Conservation (phyloP, 2,888 invertebrate species). For the Sturmia bella region DNA sequence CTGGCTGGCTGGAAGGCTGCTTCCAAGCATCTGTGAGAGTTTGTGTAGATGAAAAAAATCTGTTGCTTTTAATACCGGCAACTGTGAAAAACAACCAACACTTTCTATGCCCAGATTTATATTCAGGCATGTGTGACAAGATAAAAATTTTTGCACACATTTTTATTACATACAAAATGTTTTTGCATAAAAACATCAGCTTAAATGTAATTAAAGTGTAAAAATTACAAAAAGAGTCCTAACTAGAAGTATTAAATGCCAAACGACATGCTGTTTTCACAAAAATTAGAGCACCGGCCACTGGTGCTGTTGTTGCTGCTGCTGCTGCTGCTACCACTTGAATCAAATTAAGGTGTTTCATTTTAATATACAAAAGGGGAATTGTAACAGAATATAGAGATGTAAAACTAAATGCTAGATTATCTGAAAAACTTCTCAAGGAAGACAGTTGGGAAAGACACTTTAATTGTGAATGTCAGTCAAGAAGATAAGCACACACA, state of each 20-base stretch:
- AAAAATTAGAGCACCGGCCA: conserved; percentile 5
- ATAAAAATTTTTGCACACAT: background rate
- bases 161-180: background rate
- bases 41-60: conserved; percentile 17
- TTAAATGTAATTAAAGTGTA: background rate
- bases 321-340: too few relatives aligned
- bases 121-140: conserved; percentile 40
- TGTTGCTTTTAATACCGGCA: conserved; percentile 64
- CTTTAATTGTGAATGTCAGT: background rate
- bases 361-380: too few relatives aligned
- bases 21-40: background rate
- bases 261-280: conserved; percentile 42
- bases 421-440: too few relatives aligned
- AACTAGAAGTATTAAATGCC: conserved; percentile 48
- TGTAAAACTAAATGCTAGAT: too few relatives aligned
- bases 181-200: background rate
- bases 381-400: too few relatives aligned
- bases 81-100: conserved; percentile 55
- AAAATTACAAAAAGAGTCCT: conserved; percentile 20
- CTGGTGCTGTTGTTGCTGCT: too few relatives aligned
- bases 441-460: too few relatives aligned
- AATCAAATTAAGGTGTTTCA: too few relatives aligned
- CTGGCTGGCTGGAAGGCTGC: conserved; percentile 1
- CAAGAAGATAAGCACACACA: too few relatives aligned
- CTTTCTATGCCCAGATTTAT: conserved; percentile 3